These are phyloP conservation scores for Eilema caniola DNA, from an alignment of 2,888 invertebrate species.

Conservation along the genomic window DNA sequence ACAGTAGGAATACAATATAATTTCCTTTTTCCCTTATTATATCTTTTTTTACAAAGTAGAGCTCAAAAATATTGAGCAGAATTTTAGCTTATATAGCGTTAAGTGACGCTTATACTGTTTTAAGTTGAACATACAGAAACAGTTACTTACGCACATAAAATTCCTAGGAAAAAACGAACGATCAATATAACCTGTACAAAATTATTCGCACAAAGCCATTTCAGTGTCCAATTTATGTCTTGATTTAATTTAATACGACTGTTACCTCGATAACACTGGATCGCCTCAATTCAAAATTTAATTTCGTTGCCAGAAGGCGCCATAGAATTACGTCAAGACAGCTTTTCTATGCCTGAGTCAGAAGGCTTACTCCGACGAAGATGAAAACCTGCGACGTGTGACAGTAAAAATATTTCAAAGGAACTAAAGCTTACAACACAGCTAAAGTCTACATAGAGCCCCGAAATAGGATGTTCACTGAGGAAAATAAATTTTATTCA, in stretches of 20 bases:
- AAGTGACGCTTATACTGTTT: too few relatives aligned
- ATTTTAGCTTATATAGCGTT: too few relatives aligned
- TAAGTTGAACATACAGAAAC: neutral
- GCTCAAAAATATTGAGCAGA: too few relatives aligned
- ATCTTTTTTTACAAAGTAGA: too few relatives aligned
- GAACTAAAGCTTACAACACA: constrained; percentile 31
- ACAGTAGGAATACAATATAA: too few relatives aligned
- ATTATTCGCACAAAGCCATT: neutral
- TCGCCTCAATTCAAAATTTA: neutral
- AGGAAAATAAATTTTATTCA: constrained; percentile 62
- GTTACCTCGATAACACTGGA: neutral
- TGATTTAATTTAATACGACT: neutral
- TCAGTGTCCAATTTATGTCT: neutral
- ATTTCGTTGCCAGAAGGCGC: neutral
- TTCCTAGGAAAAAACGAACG: neutral
- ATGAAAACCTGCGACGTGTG: constrained; percentile 38
- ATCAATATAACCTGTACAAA: neutral
- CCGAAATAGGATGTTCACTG: constrained; percentile 46
- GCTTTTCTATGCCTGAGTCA: constrained; percentile 26
- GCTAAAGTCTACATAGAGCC: constrained; percentile 21
- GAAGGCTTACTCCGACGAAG: constrained; percentile 26
- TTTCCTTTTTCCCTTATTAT: too few relatives aligned
- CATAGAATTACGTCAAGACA: too few relatives aligned
- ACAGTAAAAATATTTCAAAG: constrained; percentile 41
- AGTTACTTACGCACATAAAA: neutral